These are phyloP conservation scores for Desmodus rotundus DNA, from an alignment of 2,113 vertebrate genomes.

Conservation along the genomic window DNA sequence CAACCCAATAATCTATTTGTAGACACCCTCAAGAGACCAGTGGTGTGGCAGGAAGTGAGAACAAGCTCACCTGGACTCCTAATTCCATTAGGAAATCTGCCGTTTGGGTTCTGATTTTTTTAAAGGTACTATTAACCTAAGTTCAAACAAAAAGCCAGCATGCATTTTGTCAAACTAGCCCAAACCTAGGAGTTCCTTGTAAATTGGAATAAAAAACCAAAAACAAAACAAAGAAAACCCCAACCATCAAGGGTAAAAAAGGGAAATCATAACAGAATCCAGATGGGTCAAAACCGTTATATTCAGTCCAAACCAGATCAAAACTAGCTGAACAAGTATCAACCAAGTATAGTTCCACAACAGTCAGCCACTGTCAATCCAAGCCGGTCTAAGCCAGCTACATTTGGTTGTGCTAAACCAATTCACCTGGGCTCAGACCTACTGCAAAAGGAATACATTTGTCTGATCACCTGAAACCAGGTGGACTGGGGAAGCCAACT, in stretches of 20 bases:
- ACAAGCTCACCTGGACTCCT: neutral
- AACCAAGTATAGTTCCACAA: neutral
- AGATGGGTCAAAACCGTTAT: neutral
- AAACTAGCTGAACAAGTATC: neutral
- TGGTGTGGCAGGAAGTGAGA: neutral
- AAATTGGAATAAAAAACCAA: neutral
- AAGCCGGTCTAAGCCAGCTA: neutral
- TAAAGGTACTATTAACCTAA: neutral
- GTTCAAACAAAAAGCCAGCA: constrained; percentile 7
- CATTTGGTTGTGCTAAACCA: neutral
- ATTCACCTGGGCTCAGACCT: neutral
- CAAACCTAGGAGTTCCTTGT: neutral
- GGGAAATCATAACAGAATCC: neutral
- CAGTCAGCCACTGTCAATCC: neutral
- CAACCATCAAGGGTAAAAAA: neutral
- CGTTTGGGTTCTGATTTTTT: neutral
- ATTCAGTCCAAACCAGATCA: neutral
- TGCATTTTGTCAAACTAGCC: neutral
- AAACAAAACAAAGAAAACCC: neutral
- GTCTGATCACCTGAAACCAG: neutral
- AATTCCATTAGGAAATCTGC: neutral
- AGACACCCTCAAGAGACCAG: neutral
- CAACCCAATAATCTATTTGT: neutral
- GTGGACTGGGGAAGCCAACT: neutral
- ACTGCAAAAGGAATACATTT: neutral